These are phyloP conservation scores for Melanotaenia nigrans DNA, from an alignment of 2,797 vertebrate species.

Conservation along the genomic window DNA sequence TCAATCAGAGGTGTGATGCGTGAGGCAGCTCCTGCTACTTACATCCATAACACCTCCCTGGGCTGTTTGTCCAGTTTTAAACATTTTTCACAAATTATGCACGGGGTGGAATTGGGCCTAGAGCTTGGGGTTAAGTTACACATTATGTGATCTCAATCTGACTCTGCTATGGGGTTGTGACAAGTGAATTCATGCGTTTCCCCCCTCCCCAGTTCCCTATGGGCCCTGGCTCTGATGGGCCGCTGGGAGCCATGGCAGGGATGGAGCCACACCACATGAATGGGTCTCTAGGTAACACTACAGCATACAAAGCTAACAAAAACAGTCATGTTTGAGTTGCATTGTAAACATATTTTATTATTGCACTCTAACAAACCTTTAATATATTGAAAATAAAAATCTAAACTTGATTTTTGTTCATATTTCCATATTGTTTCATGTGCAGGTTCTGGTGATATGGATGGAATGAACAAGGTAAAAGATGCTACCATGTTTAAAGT, in stretches of 20 bases:
- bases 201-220: constrained; percentile 89
- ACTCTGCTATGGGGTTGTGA: constrained; percentile 7
- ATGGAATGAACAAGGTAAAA: constrained; percentile 98
- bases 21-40: background rate
- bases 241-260: constrained; percentile 97
- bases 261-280: constrained; percentile 99
- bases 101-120: background rate
- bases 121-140: background rate
- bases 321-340: constrained; percentile 8
- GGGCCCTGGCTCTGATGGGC: constrained; percentile 96
- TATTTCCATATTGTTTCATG: constrained; percentile 9
- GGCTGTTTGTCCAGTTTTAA: background rate
- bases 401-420: no score
- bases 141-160: background rate
- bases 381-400: no score
- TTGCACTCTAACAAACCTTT: background rate
- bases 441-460: constrained; percentile 96
- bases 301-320: constrained; percentile 4
- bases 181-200: constrained; percentile 27
- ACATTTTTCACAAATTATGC: background rate
- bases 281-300: constrained; percentile 92
- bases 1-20: background rate
- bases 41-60: background rate
- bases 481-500: background rate
- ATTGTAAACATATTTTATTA: background rate